Evolutionary conservation across 2,113 vertebrate genomes (phyloP).

Genomic region (Pachyramphus minor): DNA sequence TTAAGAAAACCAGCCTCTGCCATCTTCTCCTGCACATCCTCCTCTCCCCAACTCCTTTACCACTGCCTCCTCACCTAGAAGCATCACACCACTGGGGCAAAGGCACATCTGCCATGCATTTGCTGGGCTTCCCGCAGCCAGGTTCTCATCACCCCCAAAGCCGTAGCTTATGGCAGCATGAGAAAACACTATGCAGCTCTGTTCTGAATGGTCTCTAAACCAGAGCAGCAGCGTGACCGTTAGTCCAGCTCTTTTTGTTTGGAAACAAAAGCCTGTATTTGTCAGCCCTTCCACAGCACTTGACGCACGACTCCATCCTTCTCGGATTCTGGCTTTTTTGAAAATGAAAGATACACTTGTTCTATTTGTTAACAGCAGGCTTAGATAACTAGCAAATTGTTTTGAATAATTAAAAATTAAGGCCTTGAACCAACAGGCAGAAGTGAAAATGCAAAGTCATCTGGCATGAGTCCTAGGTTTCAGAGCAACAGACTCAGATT

Average conservation of each 20-base stretch:
- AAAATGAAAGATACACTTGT: neutral
- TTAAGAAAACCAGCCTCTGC: neutral
- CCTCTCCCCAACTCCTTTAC: neutral
- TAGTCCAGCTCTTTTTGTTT: neutral
- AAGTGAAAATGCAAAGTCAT: conserved; percentile 38
- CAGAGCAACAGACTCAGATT: neutral
- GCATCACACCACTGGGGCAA: neutral
- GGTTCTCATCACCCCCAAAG: neutral
- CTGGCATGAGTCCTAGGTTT: neutral
- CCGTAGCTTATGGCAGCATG: neutral
- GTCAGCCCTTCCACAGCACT: neutral
- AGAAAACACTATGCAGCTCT: neutral
- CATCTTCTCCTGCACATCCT: neutral
- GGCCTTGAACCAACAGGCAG: neutral
- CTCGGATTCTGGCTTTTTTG: neutral
- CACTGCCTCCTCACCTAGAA: neutral
- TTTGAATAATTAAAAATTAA: neutral
- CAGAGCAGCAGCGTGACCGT: neutral
- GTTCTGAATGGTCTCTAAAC: neutral
- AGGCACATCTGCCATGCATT: neutral
- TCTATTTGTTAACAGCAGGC: neutral
- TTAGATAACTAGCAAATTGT: neutral
- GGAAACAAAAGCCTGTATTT: neutral
- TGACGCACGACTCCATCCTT: neutral
- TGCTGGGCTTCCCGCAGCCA: neutral